Percentiles rank a stretch among this genome's conserved stretches.
Conservation (phyloP, 2,113 vertebrate species). For the Pituophis catenifer region DNA sequence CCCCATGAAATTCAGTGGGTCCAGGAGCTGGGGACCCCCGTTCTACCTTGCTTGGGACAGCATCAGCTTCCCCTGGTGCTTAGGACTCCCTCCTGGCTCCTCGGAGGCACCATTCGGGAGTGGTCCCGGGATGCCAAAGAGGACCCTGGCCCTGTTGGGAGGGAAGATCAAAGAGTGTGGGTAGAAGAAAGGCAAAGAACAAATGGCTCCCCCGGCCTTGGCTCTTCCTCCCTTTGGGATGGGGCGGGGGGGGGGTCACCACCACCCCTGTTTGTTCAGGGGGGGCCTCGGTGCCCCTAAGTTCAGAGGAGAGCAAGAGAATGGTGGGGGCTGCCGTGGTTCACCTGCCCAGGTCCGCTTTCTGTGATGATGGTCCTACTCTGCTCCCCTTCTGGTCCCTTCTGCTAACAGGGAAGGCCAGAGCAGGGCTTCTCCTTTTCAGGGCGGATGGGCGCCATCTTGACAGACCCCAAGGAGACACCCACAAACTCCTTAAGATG, state of each 20-base stretch:
- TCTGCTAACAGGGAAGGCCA: neutral
- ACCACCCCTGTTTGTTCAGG: neutral
- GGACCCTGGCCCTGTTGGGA: neutral
- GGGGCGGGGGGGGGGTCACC: neutral
- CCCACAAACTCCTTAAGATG: rapidly evolving
- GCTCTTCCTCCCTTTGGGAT: neutral
- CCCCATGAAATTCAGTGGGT: neutral
- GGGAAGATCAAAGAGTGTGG: neutral
- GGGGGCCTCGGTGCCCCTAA: neutral
- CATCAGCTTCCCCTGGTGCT: neutral
- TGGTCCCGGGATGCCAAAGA: neutral
- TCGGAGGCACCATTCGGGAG: neutral
- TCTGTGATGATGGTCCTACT: neutral
- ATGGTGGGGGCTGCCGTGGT: neutral
- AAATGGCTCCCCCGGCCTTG: neutral
- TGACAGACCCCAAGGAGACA: neutral
- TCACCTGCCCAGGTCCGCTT: neutral
- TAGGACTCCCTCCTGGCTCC: neutral
- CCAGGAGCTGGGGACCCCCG: neutral
- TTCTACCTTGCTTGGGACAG: neutral
- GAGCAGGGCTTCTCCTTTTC: neutral
- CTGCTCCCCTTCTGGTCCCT: neutral
- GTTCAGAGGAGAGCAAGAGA: neutral
- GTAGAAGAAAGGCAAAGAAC: neutral
- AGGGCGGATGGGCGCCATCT: neutral